Evolutionary conservation across 2,797 vertebrate genomes (phyloP).

Genomic region (Anguilla anguilla): DNA sequence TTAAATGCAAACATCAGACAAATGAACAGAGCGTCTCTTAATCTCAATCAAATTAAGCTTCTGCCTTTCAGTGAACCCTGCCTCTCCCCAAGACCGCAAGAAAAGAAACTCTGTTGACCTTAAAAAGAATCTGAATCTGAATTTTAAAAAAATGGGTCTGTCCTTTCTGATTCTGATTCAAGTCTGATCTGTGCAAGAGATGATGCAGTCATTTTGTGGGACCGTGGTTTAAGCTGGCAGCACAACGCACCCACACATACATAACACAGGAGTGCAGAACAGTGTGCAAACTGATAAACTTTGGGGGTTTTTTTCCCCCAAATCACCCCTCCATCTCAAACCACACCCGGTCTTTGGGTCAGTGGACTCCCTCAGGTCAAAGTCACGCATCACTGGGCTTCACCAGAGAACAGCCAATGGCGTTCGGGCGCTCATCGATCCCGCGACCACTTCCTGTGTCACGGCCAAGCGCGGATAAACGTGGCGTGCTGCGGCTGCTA

Average conservation of each 20-base stretch:
- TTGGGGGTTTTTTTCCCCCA: not conserved
- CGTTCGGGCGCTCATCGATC: not conserved
- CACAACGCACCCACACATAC: not conserved
- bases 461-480: not conserved
- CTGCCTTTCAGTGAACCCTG: not conserved
- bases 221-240: not conserved
- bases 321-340: not conserved
- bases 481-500: constrained; percentile 22
- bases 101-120: not conserved
- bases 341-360: not conserved
- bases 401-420: constrained; percentile 24
- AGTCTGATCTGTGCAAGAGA: not conserved
- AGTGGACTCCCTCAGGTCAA: constrained; percentile 23
- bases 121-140: not conserved
- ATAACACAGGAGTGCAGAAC: not conserved
- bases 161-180: not conserved
- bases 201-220: not conserved
- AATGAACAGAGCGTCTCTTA: not conserved
- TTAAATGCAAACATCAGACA: constrained; percentile 40
- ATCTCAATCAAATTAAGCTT: not conserved
- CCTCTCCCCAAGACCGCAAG: too few species aligned
- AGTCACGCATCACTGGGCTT: not conserved
- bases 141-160: not conserved
- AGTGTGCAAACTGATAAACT: not conserved
- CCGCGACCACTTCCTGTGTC: constrained; percentile 9